Evolutionary conservation across 2,113 vertebrate species (phyloP).

Genomic region (Blennius ocellaris): DNA sequence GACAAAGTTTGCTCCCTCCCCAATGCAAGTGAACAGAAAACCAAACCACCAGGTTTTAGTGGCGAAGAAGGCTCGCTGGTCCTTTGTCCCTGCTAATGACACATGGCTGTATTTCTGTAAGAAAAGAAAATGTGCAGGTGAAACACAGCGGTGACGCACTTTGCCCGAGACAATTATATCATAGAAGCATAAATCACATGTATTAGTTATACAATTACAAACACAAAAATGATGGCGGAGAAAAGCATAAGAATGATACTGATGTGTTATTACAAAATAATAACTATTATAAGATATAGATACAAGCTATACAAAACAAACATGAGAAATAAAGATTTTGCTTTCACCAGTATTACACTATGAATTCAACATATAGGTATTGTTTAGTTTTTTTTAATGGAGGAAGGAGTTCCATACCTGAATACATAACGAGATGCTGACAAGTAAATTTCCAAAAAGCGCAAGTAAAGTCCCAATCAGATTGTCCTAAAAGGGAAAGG

Average conservation of each 20-base stretch:
- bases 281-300: no score
- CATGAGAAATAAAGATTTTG: no score
- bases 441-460: conserved; percentile 93
- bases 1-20: conserved; percentile 91
- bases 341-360: no score
- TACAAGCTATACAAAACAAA: no score
- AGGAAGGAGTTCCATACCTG: conserved; percentile 83
- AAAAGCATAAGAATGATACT: not conserved
- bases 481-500: conserved; percentile 86
- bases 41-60: conserved; percentile 98
- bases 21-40: conserved; percentile 88
- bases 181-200: not conserved
- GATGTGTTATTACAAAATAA: not conserved
- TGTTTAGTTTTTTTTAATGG: no score
- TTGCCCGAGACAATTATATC: not conserved
- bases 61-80: conserved; percentile 88
- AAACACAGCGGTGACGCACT: not conserved
- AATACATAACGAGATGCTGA: conserved; percentile 93
- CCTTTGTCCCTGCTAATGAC: conserved; percentile 88
- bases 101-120: conserved; percentile 94
- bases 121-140: not conserved
- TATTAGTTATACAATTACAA: no score
- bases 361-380: no score
- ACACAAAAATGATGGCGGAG: not conserved
- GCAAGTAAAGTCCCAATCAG: conserved; percentile 95